phyloP scores from a whole-genome alignment of 2,797 vertebrate genomes.

The Sandelia bainsii region DNA sequence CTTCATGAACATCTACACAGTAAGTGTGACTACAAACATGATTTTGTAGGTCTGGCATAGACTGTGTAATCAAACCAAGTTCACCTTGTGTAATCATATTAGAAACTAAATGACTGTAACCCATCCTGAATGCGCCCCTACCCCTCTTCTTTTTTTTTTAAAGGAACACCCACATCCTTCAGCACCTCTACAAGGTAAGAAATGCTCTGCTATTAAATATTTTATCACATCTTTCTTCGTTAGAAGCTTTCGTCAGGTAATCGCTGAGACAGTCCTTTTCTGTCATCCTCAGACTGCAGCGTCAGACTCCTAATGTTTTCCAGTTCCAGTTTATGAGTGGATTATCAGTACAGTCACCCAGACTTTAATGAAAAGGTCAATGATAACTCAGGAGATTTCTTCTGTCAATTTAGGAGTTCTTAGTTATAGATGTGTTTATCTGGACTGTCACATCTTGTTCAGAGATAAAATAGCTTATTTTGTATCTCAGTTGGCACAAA shows the following conservation, averaged over 20 bases:
- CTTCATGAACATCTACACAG: slow-evolving; percentile 68
- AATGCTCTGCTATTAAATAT: not conserved
- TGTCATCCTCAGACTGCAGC: slow-evolving; percentile 68
- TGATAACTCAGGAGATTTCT: not conserved
- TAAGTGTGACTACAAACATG: slow-evolving; percentile 65
- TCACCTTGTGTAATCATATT: not conserved
- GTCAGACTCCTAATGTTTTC: slow-evolving; percentile 73
- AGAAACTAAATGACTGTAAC: not conserved
- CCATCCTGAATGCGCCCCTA: not conserved
- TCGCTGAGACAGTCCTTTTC: slow-evolving; percentile 12
- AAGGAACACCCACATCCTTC: slow-evolving; percentile 76
- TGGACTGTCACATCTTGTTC: not conserved
- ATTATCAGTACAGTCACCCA: slow-evolving; percentile 73
- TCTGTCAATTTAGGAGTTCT: slow-evolving; percentile 18
- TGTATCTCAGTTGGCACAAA: not conserved
- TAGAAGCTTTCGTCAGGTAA: not conserved
- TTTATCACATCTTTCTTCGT: not conserved
- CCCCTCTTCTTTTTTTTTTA: not conserved
- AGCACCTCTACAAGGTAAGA: slow-evolving; percentile 76
- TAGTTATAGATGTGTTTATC: not conserved
- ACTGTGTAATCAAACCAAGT: not conserved
- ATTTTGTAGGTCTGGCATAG: not conserved
- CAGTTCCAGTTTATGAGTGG: slow-evolving; percentile 70
- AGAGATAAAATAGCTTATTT: not conserved
- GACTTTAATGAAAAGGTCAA: slow-evolving; percentile 48